Percentiles rank a stretch among this genome's conserved stretches.
These are phyloP conservation scores for Heteropelma amictum DNA, from an alignment of 2,888 invertebrate genomes.

Conservation along the genomic window DNA sequence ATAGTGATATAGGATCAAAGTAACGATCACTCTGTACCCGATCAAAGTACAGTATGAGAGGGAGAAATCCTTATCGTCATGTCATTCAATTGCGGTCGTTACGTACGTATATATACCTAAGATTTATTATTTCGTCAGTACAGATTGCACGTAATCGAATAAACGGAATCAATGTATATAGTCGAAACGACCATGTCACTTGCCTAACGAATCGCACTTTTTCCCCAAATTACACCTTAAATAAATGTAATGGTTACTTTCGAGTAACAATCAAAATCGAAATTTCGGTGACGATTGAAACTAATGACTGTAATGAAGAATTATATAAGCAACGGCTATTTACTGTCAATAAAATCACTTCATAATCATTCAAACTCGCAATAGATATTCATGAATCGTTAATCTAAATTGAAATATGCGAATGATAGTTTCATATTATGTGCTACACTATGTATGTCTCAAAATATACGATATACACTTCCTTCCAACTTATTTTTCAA, in stretches of 20 bases:
- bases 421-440: neutral
- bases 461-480: neutral
- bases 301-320: no score
- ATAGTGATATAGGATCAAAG: conserved; percentile 1
- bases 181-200: neutral
- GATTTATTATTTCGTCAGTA: conserved; percentile 6
- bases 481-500: neutral
- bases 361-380: no score
- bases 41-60: conserved; percentile 2
- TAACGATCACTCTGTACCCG: conserved; percentile 8
- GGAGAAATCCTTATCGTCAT: conserved; percentile 13
- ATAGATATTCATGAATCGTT: no score
- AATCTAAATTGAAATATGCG: neutral
- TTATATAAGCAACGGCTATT: no score
- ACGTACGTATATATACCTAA: neutral
- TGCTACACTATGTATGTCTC: no score
- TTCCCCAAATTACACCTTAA: no score
- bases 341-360: no score
- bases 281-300: no score
- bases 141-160: neutral
- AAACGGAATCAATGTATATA: neutral
- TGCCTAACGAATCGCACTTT: no score
- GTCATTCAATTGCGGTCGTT: conserved; percentile 10
- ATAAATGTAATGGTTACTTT: no score
- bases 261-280: no score